Evolutionary conservation across 2,113 vertebrate genomes (phyloP).

Genomic region (Tachysurus vachellii): DNA sequence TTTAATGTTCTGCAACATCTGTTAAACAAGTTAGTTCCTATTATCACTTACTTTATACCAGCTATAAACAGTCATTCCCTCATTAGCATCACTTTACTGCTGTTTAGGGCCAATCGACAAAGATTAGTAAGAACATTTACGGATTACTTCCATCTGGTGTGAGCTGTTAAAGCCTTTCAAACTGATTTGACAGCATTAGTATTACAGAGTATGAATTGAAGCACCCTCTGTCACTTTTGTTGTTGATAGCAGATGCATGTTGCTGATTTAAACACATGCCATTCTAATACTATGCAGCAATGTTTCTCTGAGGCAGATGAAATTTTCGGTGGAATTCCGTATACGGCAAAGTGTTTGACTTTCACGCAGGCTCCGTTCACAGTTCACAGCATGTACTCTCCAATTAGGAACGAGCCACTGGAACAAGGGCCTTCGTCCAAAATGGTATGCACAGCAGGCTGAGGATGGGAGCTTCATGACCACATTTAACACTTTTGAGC

Average conservation of each 20-base stretch:
- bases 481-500: not conserved
- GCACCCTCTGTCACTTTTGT: not conserved
- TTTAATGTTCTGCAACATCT: not conserved
- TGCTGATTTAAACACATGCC: slow-evolving; percentile 2
- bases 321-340: not conserved
- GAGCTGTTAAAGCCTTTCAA: not conserved
- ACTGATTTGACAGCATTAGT: not conserved
- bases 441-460: not conserved
- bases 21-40: not conserved
- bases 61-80: not conserved
- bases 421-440: not conserved
- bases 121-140: slow-evolving; percentile 46
- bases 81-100: not conserved
- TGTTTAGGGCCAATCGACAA: not conserved
- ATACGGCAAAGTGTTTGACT: not conserved
- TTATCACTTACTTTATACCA: not conserved
- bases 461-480: not conserved
- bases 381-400: not conserved
- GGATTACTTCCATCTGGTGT: slow-evolving; percentile 46
- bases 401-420: not conserved
- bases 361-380: not conserved
- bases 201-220: not conserved
- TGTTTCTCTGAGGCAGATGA: not conserved
- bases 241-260: not conserved
- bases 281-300: not conserved